Base-by-base conservation (phyloP, 1,140 invertebrate species). In the Cephus cinctus region DNA sequence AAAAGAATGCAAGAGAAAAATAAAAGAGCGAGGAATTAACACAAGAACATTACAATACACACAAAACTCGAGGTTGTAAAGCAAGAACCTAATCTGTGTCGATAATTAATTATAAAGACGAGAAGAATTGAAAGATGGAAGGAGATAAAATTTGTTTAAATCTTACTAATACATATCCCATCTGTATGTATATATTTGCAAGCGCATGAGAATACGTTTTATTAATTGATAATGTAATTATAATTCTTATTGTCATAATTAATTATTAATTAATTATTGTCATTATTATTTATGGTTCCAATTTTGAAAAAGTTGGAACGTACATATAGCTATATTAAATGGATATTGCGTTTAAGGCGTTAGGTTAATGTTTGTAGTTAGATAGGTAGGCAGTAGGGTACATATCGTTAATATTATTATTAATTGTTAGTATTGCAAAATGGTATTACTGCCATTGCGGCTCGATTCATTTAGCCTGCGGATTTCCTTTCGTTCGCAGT, bases 171-270 rank as follows among this genome's bases (percentile, higher is more conserved):
- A 73, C 73, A 75, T 75, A 75, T 75, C 69, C 61, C 57, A 64
- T 61, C 61, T 74, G 62, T 74, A 63, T 75, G 69, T 75, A 75
- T 73, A 74, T 75, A 75, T 69, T 72, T 74, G 69, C 65, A 71
- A 63, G 59, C 59, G 53, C 51, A 59, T 59, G 45, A 61, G 40
- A 57, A 63, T 62, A 66, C 55, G 55, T 51, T 64, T 63, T 61
- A 60, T 65, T 56, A 40, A 67, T 64, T 58, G 56, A 68, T 61
- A 67, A 56, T 68, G 61, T 73, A 66, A 62, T 55, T 56, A 63
- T 57, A 47, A 65, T 57, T 54, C 63, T 52, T 47, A 56, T 54
- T 44, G 18, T 51, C 35, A 36, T 47, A 12, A 47, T 53, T 44
- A 41, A 43, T 34, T 40, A 32, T 50, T 15, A 11, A 2, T 11